Percentiles rank a stretch among this genome's conserved stretches.
Conservation (phyloP, 1,140 invertebrate species). For the Tigriopus japonicus region DNA sequence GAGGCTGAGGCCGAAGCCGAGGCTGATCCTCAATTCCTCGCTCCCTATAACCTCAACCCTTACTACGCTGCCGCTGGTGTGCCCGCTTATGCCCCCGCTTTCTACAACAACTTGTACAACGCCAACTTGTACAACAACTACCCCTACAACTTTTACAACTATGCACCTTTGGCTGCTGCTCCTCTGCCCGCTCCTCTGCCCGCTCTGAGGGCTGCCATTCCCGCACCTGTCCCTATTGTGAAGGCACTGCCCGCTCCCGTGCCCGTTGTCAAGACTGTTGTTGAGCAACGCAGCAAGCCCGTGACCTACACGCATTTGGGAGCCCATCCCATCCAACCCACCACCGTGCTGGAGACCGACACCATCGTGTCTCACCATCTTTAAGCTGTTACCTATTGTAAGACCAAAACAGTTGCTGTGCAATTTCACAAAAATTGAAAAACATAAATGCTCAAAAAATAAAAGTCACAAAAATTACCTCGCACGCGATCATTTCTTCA, state of each 20-base stretch:
- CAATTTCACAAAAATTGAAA: no score
- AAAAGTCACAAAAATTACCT: no score
- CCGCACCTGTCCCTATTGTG: neutral
- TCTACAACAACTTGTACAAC: neutral
- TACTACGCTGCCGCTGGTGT: no score
- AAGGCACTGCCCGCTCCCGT: neutral
- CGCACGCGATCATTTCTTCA: no score
- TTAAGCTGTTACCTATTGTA: neutral
- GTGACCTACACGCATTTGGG: conserved; percentile 13
- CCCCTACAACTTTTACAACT: neutral
- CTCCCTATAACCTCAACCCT: neutral
- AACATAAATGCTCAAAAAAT: no score
- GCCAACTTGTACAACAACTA: neutral
- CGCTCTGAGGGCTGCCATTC: neutral
- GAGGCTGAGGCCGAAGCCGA: conserved; percentile 3
- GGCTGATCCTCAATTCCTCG: conserved; percentile 5
- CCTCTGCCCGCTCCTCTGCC: neutral
- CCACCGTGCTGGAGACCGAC: conserved; percentile 6
- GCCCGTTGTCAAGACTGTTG: conserved; percentile 2
- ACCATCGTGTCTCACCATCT: neutral
- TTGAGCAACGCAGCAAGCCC: neutral
- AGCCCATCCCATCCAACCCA: conserved; percentile 8
- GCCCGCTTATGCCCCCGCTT: neutral
- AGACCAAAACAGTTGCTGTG: no score
- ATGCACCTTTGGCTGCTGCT: conserved; percentile 1